Evolutionary conservation across 2,888 invertebrate genomes (phyloP), one percentile per base, ranked within the genome.

Genomic region (Cacoxenus indagator): DNA sequence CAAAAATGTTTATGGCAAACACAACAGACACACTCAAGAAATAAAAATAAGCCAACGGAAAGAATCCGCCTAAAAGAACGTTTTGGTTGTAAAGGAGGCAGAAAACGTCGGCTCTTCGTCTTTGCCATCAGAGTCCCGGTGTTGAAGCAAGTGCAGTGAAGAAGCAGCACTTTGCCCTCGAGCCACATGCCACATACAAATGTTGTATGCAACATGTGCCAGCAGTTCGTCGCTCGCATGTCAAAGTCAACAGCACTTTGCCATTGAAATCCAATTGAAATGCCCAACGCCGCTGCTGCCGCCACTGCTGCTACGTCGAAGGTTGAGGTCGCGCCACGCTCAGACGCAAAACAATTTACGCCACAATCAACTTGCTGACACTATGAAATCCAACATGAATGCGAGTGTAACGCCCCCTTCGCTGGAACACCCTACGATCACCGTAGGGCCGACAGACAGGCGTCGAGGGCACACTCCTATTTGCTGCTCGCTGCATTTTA

Each of bases 151-250:
- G 75, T 75, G 74, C 74, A 75, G 67, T 64, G 69, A 64, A 69
- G 9, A 54, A 19, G 54, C 19, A n/a, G 59, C 27, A 11, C 11
- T 29, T 59, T 29, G 61, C 65, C 62, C 48, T 62, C 26, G 27
- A 46, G 67, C 26, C 19, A 48, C 4, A 59, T 46, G 24, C 29
- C 51, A 19, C 51, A 51, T 22, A 37, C 37, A 37, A 37, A 37
- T 51, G 45, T 29, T 14, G 22, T 43, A 55, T 48, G 46, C 55
- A 55, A 55, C 54, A 55, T 54, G 22, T 65, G 69, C 62, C 57
- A 55, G 29, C 64, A 64, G 73, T 72, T 9, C 76, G 82, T 77
- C 80, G 82, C 78, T 82, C 81, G 80, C 83, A 82, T 78, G 81
- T 82, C 82, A 82, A 82, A 81, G 81, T 82, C 82, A 82, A 75